These are phyloP conservation scores for Oostethus manadensis DNA, from an alignment of 2,113 vertebrate genomes.

Conservation along the genomic window DNA sequence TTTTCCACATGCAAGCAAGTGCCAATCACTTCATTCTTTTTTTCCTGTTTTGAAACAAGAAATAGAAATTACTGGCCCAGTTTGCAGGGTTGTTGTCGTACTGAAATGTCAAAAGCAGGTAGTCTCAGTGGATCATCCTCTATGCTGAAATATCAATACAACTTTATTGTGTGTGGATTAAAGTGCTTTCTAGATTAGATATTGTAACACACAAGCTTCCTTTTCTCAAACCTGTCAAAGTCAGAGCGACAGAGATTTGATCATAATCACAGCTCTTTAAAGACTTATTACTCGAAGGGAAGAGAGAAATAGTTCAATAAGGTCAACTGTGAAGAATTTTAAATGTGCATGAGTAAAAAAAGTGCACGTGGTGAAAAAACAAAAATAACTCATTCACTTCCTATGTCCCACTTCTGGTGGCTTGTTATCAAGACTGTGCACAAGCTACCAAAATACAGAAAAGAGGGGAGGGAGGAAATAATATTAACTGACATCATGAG, in stretches of 20 bases:
- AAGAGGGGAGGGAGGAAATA: slow-evolving; percentile 13
- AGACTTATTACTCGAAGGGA: slow-evolving; percentile 39
- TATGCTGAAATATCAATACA: slow-evolving; percentile 57
- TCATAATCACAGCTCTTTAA: slow-evolving; percentile 54
- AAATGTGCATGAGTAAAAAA: slow-evolving; percentile 19
- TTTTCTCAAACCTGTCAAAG: slow-evolving; percentile 59
- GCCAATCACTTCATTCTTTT: slow-evolving; percentile 67
- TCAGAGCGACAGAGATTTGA: slow-evolving; percentile 51
- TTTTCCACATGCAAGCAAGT: slow-evolving; percentile 52
- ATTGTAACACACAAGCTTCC: slow-evolving; percentile 49
- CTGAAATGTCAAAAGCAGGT: slow-evolving; percentile 59
- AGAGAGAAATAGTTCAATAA: slow-evolving; percentile 37
- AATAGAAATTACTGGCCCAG: slow-evolving; percentile 64
- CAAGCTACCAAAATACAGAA: slow-evolving; percentile 35
- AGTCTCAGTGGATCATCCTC: slow-evolving; percentile 56
- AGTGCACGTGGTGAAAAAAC: slow-evolving; percentile 31
- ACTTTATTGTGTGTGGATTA: slow-evolving; percentile 52
- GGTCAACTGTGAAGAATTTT: slow-evolving; percentile 50
- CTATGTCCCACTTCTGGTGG: slow-evolving; percentile 35
- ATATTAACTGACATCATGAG: slow-evolving; percentile 33
- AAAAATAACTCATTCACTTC: slow-evolving; percentile 67
- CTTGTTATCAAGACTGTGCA: slow-evolving; percentile 57
- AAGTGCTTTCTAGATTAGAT: slow-evolving; percentile 51
- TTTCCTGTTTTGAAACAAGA: slow-evolving; percentile 37
- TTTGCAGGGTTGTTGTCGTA: slow-evolving; percentile 55